Evolutionary conservation across 2,888 invertebrate species (phyloP), one percentile per base, ranked within the genome.

Genomic region (Lepidonotus clava): DNA sequence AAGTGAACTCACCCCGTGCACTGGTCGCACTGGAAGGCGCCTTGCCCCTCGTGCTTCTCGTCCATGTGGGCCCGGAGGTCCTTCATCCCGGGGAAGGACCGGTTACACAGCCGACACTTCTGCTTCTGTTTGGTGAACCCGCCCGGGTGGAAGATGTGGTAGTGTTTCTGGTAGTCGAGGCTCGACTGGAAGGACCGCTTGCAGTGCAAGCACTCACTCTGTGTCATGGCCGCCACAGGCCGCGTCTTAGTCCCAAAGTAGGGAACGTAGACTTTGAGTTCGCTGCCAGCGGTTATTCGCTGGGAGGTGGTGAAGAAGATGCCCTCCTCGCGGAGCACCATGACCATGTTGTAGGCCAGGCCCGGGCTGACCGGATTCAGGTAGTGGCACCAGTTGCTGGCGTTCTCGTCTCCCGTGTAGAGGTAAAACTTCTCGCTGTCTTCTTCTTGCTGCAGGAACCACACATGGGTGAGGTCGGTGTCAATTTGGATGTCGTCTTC

Each of bases 81-180:
- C 34, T 71, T 85, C 51, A 67, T 41, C 18, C 71, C 67, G 0
- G 46, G 76, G 46, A 85, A 71, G 32, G 46, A 32, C 67, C 24
- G n/a, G 18, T 41, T 71, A 36, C 85, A 85, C 46, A 67, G 38
- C 8, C 85, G 61, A n/a, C 85, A 85, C 53, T 66, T 66, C 51
- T 67, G 71, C 32, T 85, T 85, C 76, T 85, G 67, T 8, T 71
- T 85, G 21, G 36, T 71, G n/a, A 85, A 85, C 2, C 85, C 85
- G 34, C 66, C 46, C 0, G 85, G 85, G 40, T 85, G 85, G 51
- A 46, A 85, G 67, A 85, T 85, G 51, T 85, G 85, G 51, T 66
- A 71, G 34, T 85, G 85, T 46, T 85, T 85, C 85, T 85, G 85
- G 51, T 66, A 85, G 24, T 71, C 76, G 21, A 85, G 41, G 14